Conservation (phyloP, 2,888 invertebrate species). For the Operophtera brumata region DNA sequence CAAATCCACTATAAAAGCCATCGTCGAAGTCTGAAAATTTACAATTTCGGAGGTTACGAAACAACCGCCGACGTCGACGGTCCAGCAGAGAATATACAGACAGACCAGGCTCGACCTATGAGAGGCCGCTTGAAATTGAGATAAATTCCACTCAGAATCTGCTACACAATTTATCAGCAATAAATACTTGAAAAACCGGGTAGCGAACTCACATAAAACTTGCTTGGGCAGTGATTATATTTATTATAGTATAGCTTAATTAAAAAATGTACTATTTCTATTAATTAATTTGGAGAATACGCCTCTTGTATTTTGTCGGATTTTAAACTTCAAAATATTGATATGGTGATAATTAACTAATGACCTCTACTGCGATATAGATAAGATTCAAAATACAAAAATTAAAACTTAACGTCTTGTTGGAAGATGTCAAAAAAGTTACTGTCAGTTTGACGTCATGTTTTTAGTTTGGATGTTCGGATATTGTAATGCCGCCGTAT, state of each 20-base stretch:
- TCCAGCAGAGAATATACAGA: neutral
- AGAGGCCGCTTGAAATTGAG: neutral
- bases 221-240: neutral
- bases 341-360: no score
- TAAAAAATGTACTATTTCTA: no score
- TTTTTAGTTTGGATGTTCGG: no score
- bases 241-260: neutral
- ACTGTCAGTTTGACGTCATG: no score
- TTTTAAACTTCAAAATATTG: no score
- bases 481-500: no score
- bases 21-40: conserved; percentile 27
- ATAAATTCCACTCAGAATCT: neutral
- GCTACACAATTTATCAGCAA: neutral
- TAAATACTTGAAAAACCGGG: neutral
- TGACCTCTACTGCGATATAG: no score
- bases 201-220: neutral
- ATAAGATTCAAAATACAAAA: no score
- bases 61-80: neutral
- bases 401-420: no score
- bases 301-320: no score
- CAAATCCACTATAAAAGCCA: conserved; percentile 86
- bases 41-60: conserved; percentile 4
- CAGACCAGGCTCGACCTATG: neutral
- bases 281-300: no score
- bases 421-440: no score